Evolutionary conservation across 2,797 vertebrate species (phyloP).

Genomic region (Chaunax sp.): DNA sequence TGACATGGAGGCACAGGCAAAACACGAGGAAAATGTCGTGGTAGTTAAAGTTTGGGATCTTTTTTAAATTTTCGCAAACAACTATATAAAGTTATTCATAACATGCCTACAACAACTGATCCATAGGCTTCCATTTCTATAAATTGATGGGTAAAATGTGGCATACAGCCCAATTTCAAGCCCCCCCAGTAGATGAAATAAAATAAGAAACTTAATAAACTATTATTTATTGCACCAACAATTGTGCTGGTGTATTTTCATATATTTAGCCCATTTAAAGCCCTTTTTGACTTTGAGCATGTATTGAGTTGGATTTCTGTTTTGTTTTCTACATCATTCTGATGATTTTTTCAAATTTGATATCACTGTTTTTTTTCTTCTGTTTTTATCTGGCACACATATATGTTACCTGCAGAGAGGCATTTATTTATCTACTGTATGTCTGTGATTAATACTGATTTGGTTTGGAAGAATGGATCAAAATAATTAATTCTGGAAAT

Average conservation of each 20-base stretch:
- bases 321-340: neutral
- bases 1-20: constrained; percentile 25
- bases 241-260: neutral
- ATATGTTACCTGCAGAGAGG: neutral
- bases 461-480: neutral
- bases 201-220: too few relatives aligned
- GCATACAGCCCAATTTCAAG: neutral
- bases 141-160: neutral
- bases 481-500: too few relatives aligned
- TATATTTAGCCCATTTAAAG: neutral
- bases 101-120: neutral
- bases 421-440: neutral
- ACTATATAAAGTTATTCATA: neutral
- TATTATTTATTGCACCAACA: neutral
- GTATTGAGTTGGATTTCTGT: too few relatives aligned
- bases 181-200: neutral
- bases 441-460: neutral
- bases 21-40: constrained; percentile 23
- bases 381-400: neutral
- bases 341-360: neutral
- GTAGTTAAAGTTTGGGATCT: neutral
- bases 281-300: too few relatives aligned
- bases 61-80: too few relatives aligned
- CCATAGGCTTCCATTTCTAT: neutral
- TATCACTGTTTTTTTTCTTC: neutral